A percentile compares a stretch with the other conserved stretches of the same genome.
Evolutionary conservation across 2,113 vertebrate genomes (phyloP).

Genomic region (Lagenorhynchus albirostris): DNA sequence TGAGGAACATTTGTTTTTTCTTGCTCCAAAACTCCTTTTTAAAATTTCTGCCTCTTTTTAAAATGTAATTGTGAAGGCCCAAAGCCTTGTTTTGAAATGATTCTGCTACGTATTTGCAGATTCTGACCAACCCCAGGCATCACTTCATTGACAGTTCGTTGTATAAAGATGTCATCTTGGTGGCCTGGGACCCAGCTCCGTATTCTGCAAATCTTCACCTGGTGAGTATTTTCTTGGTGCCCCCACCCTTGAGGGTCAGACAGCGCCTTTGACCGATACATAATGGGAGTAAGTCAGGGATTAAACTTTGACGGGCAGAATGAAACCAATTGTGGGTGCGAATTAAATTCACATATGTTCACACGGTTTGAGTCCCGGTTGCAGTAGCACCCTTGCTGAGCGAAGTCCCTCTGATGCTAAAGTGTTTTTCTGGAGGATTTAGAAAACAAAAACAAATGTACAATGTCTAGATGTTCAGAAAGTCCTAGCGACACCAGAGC

Average conservation of each 20-base stretch:
- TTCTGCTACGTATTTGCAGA: slow-evolving; percentile 82
- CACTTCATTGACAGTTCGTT: slow-evolving; percentile 92
- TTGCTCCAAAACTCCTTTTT: background rate
- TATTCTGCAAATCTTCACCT: slow-evolving; percentile 92
- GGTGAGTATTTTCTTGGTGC: slow-evolving; percentile 80
- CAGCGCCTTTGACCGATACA: background rate
- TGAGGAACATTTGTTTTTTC: background rate
- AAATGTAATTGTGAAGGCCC: background rate
- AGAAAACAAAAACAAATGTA: background rate
- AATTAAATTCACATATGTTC: background rate
- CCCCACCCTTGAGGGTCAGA: background rate
- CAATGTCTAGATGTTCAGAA: background rate
- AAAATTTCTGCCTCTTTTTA: background rate
- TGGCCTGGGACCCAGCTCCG: slow-evolving; percentile 98
- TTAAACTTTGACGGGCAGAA: background rate
- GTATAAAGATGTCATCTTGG: slow-evolving; percentile 94
- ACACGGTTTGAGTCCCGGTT: background rate
- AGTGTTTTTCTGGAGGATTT: background rate
- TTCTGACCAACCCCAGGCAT: slow-evolving; percentile 92
- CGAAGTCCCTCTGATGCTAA: background rate
- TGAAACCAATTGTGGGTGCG: background rate
- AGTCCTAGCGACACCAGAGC: background rate
- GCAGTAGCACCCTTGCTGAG: background rate
- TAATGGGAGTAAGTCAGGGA: background rate
- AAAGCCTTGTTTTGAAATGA: background rate